Evolutionary conservation across 2,888 invertebrate genomes (phyloP), one percentile per base, ranked within the genome.

Genomic region (Tanytarsus gracilentus): DNA sequence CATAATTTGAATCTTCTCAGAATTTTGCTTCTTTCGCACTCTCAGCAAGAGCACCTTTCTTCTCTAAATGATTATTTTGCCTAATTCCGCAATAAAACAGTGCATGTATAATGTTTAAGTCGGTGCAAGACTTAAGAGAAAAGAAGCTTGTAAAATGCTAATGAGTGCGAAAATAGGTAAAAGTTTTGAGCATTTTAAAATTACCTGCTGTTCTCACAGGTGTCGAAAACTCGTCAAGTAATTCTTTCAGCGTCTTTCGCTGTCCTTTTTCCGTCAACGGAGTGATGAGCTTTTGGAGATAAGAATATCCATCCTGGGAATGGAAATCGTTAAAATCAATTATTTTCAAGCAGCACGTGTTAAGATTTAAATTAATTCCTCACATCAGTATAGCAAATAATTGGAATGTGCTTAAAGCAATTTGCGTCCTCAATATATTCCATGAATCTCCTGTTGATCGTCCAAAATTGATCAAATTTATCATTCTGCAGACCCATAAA

Each of bases 391-490:
- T 90, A 91, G 73, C 91, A 86, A 67, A 92, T 82, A 64, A 94
- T 83, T 59, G 96, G 95, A 77, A 96, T 89, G 75, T 89, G 82
- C 72, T 88, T 89, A 69, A 95, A 94, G 59, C 84, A 80, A 25
- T 33, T 33, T 67, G 91, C 88, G 68, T 83, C 85, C 55, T 86
- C 86, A 56, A 81, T 84, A 1, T 84, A 78, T 70, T 96, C 96
- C 97, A 98, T 98, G 59, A 99, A 76, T 69, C 92, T 85, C 66
- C 93, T 82, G 72, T 99, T 99, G 9, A 98, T 88, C 3, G 93
- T 86, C 98, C 98, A 99, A 74, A 99, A 99, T 73, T 97, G 97
- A 72, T 99, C 98, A 76, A 98, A 99, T 75, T 94, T 95, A 21
- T 58, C 95, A 78, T 96, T 94, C 69, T 88, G 84, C 63, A 99